Percentiles rank a stretch among this genome's conserved stretches.
phyloP scores from a whole-genome alignment of 2,797 vertebrate species.

The Choloepus didactylus region DNA sequence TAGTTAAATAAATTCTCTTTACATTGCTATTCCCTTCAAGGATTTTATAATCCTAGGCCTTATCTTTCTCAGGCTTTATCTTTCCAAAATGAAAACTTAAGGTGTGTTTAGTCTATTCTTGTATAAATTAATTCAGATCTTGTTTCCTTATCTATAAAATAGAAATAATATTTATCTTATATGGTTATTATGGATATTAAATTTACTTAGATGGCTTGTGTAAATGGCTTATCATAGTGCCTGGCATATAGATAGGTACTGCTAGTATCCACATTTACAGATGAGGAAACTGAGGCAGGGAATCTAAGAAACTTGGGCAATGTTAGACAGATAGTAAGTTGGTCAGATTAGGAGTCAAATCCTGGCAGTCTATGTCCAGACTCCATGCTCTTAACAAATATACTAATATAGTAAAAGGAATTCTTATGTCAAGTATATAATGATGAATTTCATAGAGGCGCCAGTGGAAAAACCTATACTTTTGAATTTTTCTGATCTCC shows the following conservation, averaged over 20 bases:
- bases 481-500: conserved; percentile 3
- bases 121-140: not conserved
- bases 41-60: not conserved
- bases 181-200: not conserved
- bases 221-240: not conserved
- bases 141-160: not conserved
- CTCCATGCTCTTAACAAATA: not conserved
- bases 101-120: not conserved
- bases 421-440: not conserved
- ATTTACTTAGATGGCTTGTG: not conserved
- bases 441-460: not conserved
- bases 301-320: not conserved
- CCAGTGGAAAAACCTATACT: not conserved
- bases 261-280: not conserved
- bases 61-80: not conserved
- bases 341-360: not conserved
- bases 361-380: not conserved
- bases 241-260: not conserved
- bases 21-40: not conserved
- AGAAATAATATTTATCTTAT: not conserved
- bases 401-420: not conserved
- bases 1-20: conserved; percentile 13
- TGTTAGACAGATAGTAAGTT: not conserved
- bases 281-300: not conserved
- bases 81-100: not conserved